Evolutionary conservation across 1,140 invertebrate genomes (phyloP).

Genomic region (Coenobita brevimanus): DNA sequence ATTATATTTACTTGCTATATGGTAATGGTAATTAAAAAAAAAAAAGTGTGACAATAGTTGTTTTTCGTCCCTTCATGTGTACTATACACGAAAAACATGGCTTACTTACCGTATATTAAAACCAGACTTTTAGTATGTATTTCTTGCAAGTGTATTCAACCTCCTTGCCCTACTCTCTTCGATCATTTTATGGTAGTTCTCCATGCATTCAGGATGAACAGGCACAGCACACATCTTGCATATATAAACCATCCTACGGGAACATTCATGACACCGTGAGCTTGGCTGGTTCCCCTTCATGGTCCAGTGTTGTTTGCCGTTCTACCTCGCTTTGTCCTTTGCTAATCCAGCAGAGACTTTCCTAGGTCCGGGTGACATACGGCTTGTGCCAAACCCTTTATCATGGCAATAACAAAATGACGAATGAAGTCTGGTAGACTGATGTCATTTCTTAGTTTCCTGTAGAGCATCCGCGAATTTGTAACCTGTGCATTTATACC

Average conservation of each 20-base stretch:
- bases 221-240: too few relatives aligned
- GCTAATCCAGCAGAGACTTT: not conserved
- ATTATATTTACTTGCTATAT: too few relatives aligned
- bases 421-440: not conserved
- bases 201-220: slow-evolving; percentile 19
- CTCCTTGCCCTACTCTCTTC: too few relatives aligned
- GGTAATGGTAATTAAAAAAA: too few relatives aligned
- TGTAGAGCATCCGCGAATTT: slow-evolving; percentile 23
- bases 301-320: slow-evolving; percentile 12
- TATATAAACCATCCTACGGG: not conserved
- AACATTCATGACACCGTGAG: not conserved
- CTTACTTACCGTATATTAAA: too few relatives aligned
- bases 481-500: slow-evolving; percentile 32
- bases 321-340: not conserved
- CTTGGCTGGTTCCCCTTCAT: slow-evolving; percentile 16
- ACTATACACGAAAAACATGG: too few relatives aligned
- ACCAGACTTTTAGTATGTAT: too few relatives aligned
- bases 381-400: not conserved
- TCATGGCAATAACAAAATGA: slow-evolving; percentile 19
- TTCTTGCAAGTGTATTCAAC: too few relatives aligned
- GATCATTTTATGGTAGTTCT: not conserved
- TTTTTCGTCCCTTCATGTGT: too few relatives aligned
- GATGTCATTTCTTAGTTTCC: slow-evolving; percentile 28
- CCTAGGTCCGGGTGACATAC: not conserved
- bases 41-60: too few relatives aligned